A percentile compares a stretch with the other conserved stretches of the same genome.
These are phyloP conservation scores for Stenolophus ochropezus DNA, from an alignment of 2,888 invertebrate species.

Conservation along the genomic window DNA sequence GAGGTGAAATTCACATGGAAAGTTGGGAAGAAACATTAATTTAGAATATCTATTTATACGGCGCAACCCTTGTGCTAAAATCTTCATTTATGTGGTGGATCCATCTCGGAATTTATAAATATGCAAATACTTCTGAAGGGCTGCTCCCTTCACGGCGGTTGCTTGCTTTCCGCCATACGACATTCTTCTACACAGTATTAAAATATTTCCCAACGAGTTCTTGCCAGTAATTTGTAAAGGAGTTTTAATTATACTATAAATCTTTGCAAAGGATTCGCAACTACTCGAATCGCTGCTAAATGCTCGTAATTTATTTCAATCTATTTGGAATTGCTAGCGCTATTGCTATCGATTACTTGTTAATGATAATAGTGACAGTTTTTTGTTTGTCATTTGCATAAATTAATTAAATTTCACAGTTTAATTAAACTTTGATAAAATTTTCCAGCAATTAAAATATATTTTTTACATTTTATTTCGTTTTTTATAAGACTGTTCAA, in stretches of 20 bases:
- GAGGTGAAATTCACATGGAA: not conserved
- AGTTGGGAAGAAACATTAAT: not conserved
- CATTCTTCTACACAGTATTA: constrained; percentile 45
- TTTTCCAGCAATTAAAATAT: constrained; percentile 1
- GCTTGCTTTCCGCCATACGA: constrained; percentile 21
- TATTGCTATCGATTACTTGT: not conserved
- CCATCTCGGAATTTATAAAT: constrained; percentile 47
- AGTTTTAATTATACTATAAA: constrained; percentile 52
- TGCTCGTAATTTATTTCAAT: constrained; percentile 30
- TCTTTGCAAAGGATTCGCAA: constrained; percentile 22
- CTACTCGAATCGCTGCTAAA: not conserved
- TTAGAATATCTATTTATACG: not conserved
- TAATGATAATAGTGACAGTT: constrained; percentile 1
- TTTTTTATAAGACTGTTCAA: not conserved
- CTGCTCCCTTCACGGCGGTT: constrained; percentile 19
- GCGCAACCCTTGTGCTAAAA: not conserved
- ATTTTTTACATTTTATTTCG: not conserved
- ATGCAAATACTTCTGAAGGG: constrained; percentile 42
- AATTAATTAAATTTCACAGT: not conserved
- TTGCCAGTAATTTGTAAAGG: constrained; percentile 45
- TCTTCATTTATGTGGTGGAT: constrained; percentile 35
- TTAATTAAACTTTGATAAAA: constrained; percentile 1
- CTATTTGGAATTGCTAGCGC: constrained; percentile 14
- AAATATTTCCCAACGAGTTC: constrained; percentile 44
- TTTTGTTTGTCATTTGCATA: constrained; percentile 2